A percentile compares a stretch with the other conserved stretches of the same genome.
Conservation (phyloP, 2,888 invertebrate genomes). For the Cantharis rufa region DNA sequence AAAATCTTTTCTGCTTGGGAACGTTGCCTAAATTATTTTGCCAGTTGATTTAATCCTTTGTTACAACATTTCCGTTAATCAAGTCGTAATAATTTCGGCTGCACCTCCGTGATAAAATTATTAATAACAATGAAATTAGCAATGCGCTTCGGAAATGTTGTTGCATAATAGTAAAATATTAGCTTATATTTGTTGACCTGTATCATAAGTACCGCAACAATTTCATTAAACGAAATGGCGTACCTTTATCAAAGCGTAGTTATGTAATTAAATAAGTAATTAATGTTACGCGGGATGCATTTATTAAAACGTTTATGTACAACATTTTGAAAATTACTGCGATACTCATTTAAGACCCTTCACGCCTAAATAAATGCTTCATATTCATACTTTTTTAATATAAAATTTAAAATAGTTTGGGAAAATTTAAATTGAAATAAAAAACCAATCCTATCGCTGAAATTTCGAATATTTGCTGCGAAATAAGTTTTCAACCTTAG, state of each 20-base stretch:
- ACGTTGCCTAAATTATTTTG: not conserved
- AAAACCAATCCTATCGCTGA: not conserved
- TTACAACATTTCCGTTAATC: not conserved
- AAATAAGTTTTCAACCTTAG: not conserved
- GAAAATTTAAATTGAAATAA: not conserved
- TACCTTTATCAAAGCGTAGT: not conserved
- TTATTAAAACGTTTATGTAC: not conserved
- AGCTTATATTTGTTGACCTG: not conserved
- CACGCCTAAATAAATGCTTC: not conserved
- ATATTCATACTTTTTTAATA: not conserved
- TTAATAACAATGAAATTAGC: not conserved
- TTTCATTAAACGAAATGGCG: not conserved
- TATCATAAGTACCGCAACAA: not conserved
- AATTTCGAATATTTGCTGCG: not conserved
- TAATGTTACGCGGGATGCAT: not conserved
- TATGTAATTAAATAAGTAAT: slow-evolving; percentile 2
- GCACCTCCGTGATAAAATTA: not conserved
- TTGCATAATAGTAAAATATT: not conserved
- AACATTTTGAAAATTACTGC: not conserved
- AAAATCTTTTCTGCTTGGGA: not conserved
- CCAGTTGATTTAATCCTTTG: not conserved
- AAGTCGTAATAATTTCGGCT: not conserved
- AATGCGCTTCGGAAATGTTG: not conserved
- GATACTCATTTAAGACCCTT: not conserved
- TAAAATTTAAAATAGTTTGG: not conserved